phyloP scores from a whole-genome alignment of 2,888 invertebrate species.

The Drosophila nr. fundita region DNA sequence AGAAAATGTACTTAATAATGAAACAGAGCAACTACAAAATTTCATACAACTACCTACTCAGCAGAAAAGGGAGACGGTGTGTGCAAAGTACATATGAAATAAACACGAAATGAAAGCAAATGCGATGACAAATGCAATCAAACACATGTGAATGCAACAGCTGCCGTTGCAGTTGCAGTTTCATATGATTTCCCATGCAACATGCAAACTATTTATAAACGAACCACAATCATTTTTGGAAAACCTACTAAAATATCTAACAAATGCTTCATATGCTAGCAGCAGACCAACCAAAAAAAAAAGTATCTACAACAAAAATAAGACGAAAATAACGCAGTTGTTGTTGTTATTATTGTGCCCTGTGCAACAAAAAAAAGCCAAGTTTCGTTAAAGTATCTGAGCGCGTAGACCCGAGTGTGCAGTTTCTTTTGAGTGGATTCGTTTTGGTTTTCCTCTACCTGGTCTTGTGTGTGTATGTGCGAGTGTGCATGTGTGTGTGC shows the following conservation, averaged over 20 bases:
- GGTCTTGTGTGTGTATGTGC: conserved; percentile 16
- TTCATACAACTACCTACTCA: conserved; percentile 53
- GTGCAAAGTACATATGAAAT: conserved; percentile 42
- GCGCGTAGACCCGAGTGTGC: conserved; percentile 46
- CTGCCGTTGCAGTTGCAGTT: conserved; percentile 1
- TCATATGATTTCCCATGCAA: conserved; percentile 29
- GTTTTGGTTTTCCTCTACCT: conserved; percentile 65
- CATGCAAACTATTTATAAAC: conserved; percentile 52
- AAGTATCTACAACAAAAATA: conserved; percentile 70
- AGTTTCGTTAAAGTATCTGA: conserved; percentile 73
- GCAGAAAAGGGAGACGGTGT: conserved; percentile 57
- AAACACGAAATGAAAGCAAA: conserved; percentile 51
- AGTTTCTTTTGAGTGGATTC: conserved; percentile 74
- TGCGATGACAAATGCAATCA: conserved; percentile 50
- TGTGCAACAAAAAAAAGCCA: conserved; percentile 60
- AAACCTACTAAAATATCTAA: conserved; percentile 33
- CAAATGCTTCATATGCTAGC: conserved; percentile 52
- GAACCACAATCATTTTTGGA: conserved; percentile 46
- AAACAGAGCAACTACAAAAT: conserved; percentile 38
- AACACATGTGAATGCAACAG: conserved; percentile 36
- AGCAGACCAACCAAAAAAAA: conserved; percentile 26
- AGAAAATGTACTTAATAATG: conserved; percentile 46
- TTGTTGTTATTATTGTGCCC: conserved; percentile 51
- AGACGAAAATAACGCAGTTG: conserved; percentile 60
- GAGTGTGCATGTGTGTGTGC: conserved; percentile 13